Base-by-base conservation (phyloP, 2,888 invertebrate species). In the Melieria picta region DNA sequence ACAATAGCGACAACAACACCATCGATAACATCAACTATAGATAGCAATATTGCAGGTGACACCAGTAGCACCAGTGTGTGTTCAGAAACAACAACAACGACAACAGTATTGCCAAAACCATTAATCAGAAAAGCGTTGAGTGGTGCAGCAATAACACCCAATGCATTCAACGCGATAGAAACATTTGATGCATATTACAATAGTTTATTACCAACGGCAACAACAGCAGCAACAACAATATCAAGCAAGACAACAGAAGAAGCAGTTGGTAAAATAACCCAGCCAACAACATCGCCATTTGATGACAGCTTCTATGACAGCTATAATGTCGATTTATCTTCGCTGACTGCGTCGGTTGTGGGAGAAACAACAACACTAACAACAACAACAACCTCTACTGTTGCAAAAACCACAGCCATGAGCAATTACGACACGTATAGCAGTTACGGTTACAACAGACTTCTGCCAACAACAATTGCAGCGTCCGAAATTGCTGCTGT, bases 301-400 rank as follows among this genome's bases (percentile, higher is more conserved):
- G 83, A 84, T 72, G 83, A 84, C 42, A 81, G 71, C 46, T 84
- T 84, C 67, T 84, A 84, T 64, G 81, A 80, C 72, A 83, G 82
- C 60, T 84, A 80, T 57, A 82, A 79, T 75, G 83, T 83, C 4
- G 83, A 84, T 66, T 72, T 83, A 30, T 76, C 75, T 7, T 77
- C 77, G 4, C 67, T 83, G 7, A 81, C 83, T 9, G 74, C 30
- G 6, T 7, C 43, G 13, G 48, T 62, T 13, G 48, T 13, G 11
- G 42, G n/a, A 2, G 45, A 42, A 65, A 30, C 56, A 16, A 11
- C 60, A 50, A n/a, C 42, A 7, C 13, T 65, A n/a, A n/a, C n/a
- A n/a, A 4, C 61, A 55, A 42, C 30, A 60, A 30, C 55, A 58
- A 58, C 60, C 7, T 1, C 7, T 3, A 30, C 16, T 5, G 43